Percentiles rank a stretch among this genome's conserved stretches.
Evolutionary conservation across 2,113 vertebrate genomes (phyloP).

Genomic region (Neotoma lepida): DNA sequence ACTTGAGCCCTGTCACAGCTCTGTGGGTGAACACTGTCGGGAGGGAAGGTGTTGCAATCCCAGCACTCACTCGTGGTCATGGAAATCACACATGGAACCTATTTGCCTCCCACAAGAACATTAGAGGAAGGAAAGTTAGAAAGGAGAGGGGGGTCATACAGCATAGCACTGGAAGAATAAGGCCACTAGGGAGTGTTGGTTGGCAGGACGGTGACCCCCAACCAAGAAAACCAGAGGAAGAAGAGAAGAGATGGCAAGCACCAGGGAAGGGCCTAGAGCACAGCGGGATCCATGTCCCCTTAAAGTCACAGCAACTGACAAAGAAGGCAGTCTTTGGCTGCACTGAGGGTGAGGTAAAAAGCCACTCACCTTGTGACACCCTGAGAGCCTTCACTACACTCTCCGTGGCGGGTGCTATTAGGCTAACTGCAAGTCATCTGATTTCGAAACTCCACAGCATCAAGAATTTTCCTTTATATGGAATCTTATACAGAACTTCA

Average conservation of each 20-base stretch:
- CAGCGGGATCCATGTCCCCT: neutral
- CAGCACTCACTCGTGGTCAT: neutral
- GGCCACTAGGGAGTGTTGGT: neutral
- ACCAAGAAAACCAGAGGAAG: neutral
- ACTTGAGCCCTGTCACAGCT: neutral
- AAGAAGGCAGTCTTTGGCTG: neutral
- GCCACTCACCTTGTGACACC: accelerated
- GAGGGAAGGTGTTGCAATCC: accelerated
- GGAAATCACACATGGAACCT: neutral
- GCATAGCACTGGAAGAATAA: neutral
- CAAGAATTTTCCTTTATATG: neutral
- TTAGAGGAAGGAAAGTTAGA: neutral
- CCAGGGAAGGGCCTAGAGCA: neutral
- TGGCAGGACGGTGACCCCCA: neutral
- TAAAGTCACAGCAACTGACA: neutral
- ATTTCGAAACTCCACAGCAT: neutral
- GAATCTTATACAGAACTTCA: neutral
- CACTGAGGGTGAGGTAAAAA: neutral
- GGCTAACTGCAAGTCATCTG: neutral
- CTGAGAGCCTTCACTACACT: neutral
- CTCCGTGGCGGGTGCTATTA: neutral
- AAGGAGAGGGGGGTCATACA: neutral
- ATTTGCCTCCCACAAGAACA: neutral
- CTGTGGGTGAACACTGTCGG: neutral
- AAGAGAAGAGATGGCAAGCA: neutral